Conservation (phyloP, 2,888 invertebrate species). For the Lasioglossum lativentre region DNA sequence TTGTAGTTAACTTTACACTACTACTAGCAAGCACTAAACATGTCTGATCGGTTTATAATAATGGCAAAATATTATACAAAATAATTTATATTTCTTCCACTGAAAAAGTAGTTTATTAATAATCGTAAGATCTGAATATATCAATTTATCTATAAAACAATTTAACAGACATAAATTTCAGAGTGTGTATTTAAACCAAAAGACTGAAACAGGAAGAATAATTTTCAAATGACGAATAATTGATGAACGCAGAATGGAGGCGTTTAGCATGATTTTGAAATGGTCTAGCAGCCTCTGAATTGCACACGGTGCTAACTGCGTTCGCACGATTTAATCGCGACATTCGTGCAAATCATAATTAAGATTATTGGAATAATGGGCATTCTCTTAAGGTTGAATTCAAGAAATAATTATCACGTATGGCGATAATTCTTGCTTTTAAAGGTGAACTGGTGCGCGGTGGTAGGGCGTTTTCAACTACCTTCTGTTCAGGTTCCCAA, state of each 20-base stretch:
- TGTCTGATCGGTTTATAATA: no score
- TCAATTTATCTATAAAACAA: neutral
- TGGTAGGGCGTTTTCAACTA: slow-evolving; percentile 46
- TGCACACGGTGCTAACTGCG: neutral
- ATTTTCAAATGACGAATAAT: no score
- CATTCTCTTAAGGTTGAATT: neutral
- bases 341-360: neutral
- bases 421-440: slow-evolving; percentile 38
- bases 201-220: no score
- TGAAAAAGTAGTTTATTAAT: no score
- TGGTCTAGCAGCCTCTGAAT: neutral
- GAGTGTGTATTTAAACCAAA: neutral
- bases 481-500: slow-evolving; percentile 39
- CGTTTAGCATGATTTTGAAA: neutral
- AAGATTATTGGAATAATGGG: neutral
- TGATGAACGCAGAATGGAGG: neutral
- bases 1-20: neutral
- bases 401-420: slow-evolving; percentile 22
- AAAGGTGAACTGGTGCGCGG: neutral
- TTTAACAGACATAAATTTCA: neutral
- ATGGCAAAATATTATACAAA: no score
- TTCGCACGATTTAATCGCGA: neutral
- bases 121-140: neutral
- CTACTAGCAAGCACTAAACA: no score
- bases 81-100: no score